phyloP scores from a whole-genome alignment of 2,797 vertebrate genomes.

The Lindbergichthys nudifrons region DNA sequence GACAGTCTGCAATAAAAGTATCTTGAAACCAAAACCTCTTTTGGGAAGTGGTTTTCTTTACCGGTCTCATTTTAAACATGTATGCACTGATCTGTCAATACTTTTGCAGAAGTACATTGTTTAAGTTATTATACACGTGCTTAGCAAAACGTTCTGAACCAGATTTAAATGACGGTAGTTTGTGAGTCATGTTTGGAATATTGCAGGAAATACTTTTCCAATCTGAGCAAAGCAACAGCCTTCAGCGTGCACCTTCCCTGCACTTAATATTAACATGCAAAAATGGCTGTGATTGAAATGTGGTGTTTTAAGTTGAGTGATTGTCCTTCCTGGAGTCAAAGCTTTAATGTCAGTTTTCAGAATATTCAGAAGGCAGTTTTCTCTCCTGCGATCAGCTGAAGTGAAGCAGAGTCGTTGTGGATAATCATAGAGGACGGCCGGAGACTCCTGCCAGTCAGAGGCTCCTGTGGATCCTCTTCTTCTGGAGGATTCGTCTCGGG shows the following conservation, averaged over 20 bases:
- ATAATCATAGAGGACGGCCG: conserved; percentile 71
- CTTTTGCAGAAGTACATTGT: background rate
- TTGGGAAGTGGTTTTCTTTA: background rate
- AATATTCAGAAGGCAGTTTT: conserved; percentile 83
- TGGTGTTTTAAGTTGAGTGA: background rate
- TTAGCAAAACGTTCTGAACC: background rate
- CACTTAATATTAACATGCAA: background rate
- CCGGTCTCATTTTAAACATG: background rate
- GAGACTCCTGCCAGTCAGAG: conserved; percentile 40
- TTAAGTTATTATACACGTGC: background rate
- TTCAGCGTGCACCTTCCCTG: background rate
- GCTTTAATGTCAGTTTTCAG: background rate
- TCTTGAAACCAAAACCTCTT: conserved; percentile 12
- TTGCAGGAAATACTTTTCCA: background rate
- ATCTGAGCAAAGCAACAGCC: conserved; percentile 4
- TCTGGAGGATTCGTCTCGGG: conserved; percentile 43
- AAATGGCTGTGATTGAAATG: background rate
- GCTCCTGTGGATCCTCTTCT: conserved; percentile 54
- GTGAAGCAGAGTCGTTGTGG: conserved; percentile 77
- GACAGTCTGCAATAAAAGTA: conserved; percentile 61
- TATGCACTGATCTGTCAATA: background rate
- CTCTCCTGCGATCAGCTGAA: conserved; percentile 82
- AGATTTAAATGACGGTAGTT: background rate
- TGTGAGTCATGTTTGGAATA: background rate
- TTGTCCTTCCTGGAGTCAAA: background rate